A percentile compares a stretch with the other conserved stretches of the same genome.
These are phyloP conservation scores for Oryzaephilus surinamensis DNA, from an alignment of 1,140 invertebrate genomes.

Conservation along the genomic window DNA sequence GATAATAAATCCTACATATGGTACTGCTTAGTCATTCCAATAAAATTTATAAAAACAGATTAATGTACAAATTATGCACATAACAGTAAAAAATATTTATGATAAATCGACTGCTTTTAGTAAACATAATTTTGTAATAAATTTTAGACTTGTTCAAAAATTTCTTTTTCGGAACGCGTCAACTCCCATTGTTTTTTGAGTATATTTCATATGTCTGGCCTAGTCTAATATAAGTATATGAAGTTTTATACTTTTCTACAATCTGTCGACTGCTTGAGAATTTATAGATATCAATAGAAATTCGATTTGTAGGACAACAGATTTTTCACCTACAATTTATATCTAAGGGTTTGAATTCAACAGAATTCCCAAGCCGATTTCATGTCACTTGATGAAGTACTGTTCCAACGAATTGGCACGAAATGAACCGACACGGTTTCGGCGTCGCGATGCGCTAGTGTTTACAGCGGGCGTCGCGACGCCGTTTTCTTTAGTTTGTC, in stretches of 20 bases:
- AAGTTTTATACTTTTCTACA: conserved; percentile 9
- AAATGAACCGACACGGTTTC: conserved; percentile 11
- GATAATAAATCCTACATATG: no score
- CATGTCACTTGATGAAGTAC: conserved; percentile 18
- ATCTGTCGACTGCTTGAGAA: conserved; percentile 20
- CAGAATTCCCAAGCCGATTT: conserved; percentile 17
- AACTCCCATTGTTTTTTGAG: no score
- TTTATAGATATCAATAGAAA: conserved; percentile 34
- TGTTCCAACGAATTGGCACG: conserved; percentile 13
- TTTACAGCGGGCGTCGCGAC: conserved; percentile 28
- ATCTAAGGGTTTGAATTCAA: conserved; percentile 21
- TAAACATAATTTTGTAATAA: no score
- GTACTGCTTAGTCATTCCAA: no score
- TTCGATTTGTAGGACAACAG: conserved; percentile 35
- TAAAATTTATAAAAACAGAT: no score
- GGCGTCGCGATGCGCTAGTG: conserved; percentile 27
- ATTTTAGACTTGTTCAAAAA: no score
- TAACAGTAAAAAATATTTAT: no score
- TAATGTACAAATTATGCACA: no score
- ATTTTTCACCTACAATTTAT: conserved; percentile 34
- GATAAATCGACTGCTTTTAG: no score
- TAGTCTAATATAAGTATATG: conserved; percentile 13
- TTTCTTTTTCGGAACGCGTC: no score
- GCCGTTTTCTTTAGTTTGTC: conserved; percentile 29
- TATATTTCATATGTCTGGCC: no score